Base-by-base conservation (phyloP, 2,113 vertebrate genomes). In the Tragelaphus buxtoni region DNA sequence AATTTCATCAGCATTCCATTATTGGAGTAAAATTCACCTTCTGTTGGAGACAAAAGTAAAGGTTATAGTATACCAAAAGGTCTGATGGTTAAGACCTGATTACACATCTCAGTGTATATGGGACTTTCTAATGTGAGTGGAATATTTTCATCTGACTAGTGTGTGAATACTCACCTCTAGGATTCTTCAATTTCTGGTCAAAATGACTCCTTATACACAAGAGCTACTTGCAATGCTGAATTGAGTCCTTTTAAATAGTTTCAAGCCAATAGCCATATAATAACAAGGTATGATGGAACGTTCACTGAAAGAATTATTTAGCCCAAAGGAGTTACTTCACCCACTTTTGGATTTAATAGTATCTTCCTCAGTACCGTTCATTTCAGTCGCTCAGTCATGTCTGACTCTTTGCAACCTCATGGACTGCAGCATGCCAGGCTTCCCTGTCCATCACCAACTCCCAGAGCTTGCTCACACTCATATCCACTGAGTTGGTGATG, bases 31-130 rank as follows among this genome's bases (percentile, higher is more conserved):
- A 91, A 76, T 81, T 76, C 9, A 84, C 35, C 28, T 83, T 92
- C 47, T 85, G 3, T 20, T 84, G 39, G 56, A 97, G 63, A 87
- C 26, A 83, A 77, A 94, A 90, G 56, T 90, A 80, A 96, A 92
- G 32, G 9, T 88, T 86, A 53, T 42, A 30, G 20, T 32, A 56
- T 12, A 51, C 13, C 8, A 47, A 39, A 63, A 32, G 14, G 1
- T 72, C 24, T 80, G 22, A 72, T 72, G 35, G 35, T 9, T 53
- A 9, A 90, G 51, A 83, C 30, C 22, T 26, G 5, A 63, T 69
- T 30, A 47, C 18, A 47, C 47, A 49, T 35, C 24, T 77, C 45
- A n/a, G 28, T 63, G 24, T 49, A 16, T 42, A 12, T 3, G 51
- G 30, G 49, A 51, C 45, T 72, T 83, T 86, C 53, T 53, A 0